Evolutionary conservation across 2,797 vertebrate species (phyloP), one percentile per base, ranked within the genome.

Genomic region (Girardinus metallicus): DNA sequence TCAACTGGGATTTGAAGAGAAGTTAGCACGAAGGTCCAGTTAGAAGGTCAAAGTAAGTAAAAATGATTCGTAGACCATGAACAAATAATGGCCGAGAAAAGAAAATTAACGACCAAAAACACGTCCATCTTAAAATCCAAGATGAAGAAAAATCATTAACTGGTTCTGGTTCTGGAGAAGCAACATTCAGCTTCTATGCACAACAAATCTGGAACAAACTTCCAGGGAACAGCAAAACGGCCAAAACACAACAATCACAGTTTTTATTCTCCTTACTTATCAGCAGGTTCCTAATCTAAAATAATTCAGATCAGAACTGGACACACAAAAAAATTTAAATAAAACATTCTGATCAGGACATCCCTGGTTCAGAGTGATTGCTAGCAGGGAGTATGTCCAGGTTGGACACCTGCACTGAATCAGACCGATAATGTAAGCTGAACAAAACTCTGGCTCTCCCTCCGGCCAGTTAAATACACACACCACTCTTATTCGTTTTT

Each of bases 371-470:
- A 34, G 29, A 29, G 46, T 46, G 70, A 74, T 74, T 5, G 4
- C 11, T 57, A 79, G 10, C 4, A 5, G 70, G 70, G 46, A 78
- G 16, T 3, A 44, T 64, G 71, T 81, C 85, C 79, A 64, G 62
- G 60, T 31, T 73, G 70, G 68, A 29, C 80, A 79, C 43, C 41
- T 53, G 70, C 57, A 44, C n/a, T 53, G 15, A 60, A 47, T 26
- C 68, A 60, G 49, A 46, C 64, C 18, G 31, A 57, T 57, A 47
- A 57, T 46, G 26, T 23, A 21, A n/a, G 47, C 4, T 41, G n/a
- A 26, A 49, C 53, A 43, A 12, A 41, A 82, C 36, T 49, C 80
- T 71, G 46, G 80, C 78, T 75, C 57, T 82, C 82, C 81, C 80
- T 83, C 68, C 57, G n/a, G 21, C 70, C 34, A 72, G 11, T 53